phyloP scores from a whole-genome alignment of 2,797 vertebrate species.

The Phalloptychus januarius region DNA sequence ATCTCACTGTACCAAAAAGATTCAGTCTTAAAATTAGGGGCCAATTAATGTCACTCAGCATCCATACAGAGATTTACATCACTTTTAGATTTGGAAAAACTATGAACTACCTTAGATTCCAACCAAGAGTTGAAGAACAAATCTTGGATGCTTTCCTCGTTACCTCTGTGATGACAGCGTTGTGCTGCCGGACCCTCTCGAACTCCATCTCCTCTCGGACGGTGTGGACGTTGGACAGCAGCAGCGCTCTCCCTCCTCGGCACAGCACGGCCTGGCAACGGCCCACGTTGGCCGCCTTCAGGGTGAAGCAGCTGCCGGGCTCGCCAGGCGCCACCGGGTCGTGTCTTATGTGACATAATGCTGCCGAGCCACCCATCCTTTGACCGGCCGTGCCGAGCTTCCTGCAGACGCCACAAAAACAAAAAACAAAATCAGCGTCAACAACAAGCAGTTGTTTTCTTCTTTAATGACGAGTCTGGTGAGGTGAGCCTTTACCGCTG shows the following conservation, averaged over 20 bases:
- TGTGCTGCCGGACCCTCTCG: slow-evolving; percentile 88
- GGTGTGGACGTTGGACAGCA: slow-evolving; percentile 86
- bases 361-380: slow-evolving; percentile 94
- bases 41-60: neutral
- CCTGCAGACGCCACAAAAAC: slow-evolving; percentile 67
- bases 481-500: slow-evolving; percentile 83
- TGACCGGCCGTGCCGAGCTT: slow-evolving; percentile 97
- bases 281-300: slow-evolving; percentile 91
- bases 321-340: slow-evolving; percentile 85
- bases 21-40: neutral
- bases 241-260: slow-evolving; percentile 90
- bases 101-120: neutral
- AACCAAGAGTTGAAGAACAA: neutral
- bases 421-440: neutral
- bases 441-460: neutral
- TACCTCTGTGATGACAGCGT: slow-evolving; percentile 96
- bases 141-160: neutral
- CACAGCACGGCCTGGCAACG: slow-evolving; percentile 93
- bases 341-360: slow-evolving; percentile 94
- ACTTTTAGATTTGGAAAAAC: neutral
- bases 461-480: neutral
- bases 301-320: slow-evolving; percentile 90
- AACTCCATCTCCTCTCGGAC: slow-evolving; percentile 89
- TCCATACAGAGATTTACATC: neutral
- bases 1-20: neutral